Percentiles rank a stretch among this genome's conserved stretches.
These are phyloP conservation scores for Drosophila anomelani DNA, from an alignment of 2,888 invertebrate species.

Conservation along the genomic window DNA sequence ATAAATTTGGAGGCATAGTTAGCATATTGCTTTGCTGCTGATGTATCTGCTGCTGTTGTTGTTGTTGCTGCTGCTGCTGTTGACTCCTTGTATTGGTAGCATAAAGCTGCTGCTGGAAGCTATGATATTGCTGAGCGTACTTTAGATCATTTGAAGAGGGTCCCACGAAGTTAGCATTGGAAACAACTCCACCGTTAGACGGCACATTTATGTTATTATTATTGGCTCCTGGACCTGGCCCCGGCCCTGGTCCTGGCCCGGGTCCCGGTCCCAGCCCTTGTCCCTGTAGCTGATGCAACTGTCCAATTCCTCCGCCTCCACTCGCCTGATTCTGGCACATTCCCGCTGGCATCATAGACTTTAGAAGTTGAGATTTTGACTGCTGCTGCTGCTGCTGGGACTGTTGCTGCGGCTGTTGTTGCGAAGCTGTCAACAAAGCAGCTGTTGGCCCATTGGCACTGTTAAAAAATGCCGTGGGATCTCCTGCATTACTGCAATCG, in stretches of 20 bases:
- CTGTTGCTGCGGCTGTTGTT: constrained; percentile 55
- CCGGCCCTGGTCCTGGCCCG: constrained; percentile 24
- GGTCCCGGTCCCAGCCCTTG: constrained; percentile 43
- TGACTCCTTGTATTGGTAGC: constrained; percentile 92
- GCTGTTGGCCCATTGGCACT: constrained; percentile 59
- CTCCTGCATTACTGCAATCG: constrained; percentile 56
- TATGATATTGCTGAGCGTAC: constrained; percentile 97
- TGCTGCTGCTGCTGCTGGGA: constrained; percentile 62
- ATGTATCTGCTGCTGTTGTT: constrained; percentile 61
- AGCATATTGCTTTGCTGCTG: constrained; percentile 63
- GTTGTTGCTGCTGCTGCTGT: constrained; percentile 80
- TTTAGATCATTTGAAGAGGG: constrained; percentile 95
- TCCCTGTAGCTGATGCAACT: constrained; percentile 46
- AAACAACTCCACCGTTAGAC: constrained; percentile 25
- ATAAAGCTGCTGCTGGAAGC: constrained; percentile 97
- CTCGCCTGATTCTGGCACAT: constrained; percentile 59
- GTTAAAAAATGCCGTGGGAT: constrained; percentile 56
- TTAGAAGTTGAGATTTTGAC: constrained; percentile 65
- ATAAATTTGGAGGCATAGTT: constrained; percentile 73
- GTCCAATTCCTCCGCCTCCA: constrained; percentile 49
- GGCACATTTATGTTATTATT: constrained; percentile 46
- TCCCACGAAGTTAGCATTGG: constrained; percentile 87
- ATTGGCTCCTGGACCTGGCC: constrained; percentile 48
- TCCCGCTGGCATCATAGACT: constrained; percentile 50
- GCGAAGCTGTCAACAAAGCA: constrained; percentile 52